phyloP scores from a whole-genome alignment of 2,113 vertebrate genomes.

The Miniopterus natalensis region DNA sequence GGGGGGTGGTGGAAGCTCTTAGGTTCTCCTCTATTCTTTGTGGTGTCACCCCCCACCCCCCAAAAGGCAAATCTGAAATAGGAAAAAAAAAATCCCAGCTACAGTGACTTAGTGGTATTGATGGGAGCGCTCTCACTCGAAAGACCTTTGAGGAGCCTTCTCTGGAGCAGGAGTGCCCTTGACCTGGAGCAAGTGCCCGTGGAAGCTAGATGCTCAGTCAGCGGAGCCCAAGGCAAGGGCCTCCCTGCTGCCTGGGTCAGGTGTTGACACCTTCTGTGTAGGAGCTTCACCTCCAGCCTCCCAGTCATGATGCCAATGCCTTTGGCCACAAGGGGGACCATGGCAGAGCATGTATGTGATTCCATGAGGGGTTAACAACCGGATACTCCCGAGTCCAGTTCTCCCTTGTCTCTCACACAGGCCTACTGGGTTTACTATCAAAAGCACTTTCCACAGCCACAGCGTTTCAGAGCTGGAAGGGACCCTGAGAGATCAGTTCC shows the following conservation, averaged over 20 bases:
- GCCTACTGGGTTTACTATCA: not conserved
- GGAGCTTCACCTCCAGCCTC: not conserved
- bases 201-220: no score
- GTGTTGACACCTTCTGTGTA: not conserved
- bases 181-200: not conserved
- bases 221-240: not conserved
- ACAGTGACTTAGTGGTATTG: not conserved
- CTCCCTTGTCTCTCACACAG: not conserved
- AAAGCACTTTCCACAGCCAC: not conserved
- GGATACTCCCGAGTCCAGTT: not conserved
- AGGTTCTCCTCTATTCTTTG: not conserved
- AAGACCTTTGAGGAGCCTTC: not conserved
- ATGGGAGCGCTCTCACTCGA: not conserved
- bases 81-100: not conserved
- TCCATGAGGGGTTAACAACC: fast-evolving
- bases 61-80: not conserved
- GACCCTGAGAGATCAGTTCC: not conserved
- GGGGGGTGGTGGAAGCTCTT: not conserved
- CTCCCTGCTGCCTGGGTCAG: not conserved
- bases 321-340: not conserved
- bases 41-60: no score
- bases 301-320: fast-evolving
- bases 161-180: not conserved
- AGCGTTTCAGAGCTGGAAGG: not conserved
- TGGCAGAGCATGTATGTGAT: not conserved